Evolutionary conservation across 1,140 invertebrate genomes (phyloP).

Genomic region (Brachionus sp.): DNA sequence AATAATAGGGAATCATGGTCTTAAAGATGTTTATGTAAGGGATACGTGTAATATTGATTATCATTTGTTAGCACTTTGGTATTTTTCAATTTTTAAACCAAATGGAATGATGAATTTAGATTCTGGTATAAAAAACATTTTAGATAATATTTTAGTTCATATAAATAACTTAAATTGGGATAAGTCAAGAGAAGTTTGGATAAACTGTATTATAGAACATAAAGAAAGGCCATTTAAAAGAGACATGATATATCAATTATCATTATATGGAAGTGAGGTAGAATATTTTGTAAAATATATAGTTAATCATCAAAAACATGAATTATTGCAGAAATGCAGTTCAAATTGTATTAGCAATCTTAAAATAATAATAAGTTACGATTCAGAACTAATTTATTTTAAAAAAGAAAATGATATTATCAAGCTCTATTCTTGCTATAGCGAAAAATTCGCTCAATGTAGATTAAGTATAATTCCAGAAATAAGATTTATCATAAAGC

Average conservation of each 20-base stretch:
- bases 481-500: not conserved
- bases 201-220: not conserved
- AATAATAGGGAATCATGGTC: too few species aligned
- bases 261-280: not conserved
- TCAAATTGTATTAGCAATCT: not conserved
- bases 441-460: not conserved
- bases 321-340: not conserved
- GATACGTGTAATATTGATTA: too few species aligned
- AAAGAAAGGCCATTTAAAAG: not conserved
- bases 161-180: not conserved
- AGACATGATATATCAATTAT: conserved; percentile 5
- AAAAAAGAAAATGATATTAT: conserved; percentile 2
- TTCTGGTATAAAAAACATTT: not conserved
- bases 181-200: not conserved
- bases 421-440: not conserved
- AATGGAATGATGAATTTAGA: not conserved
- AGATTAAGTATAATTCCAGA: not conserved
- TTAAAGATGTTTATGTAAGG: too few species aligned
- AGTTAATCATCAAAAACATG: not conserved
- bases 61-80: not conserved
- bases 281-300: not conserved
- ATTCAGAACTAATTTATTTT: conserved; percentile 13
- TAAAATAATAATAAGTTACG: not conserved
- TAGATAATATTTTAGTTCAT: not conserved
- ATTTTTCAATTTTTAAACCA: not conserved